Evolutionary conservation across 2,888 invertebrate species (phyloP).

Genomic region (Luperina nickerlii): DNA sequence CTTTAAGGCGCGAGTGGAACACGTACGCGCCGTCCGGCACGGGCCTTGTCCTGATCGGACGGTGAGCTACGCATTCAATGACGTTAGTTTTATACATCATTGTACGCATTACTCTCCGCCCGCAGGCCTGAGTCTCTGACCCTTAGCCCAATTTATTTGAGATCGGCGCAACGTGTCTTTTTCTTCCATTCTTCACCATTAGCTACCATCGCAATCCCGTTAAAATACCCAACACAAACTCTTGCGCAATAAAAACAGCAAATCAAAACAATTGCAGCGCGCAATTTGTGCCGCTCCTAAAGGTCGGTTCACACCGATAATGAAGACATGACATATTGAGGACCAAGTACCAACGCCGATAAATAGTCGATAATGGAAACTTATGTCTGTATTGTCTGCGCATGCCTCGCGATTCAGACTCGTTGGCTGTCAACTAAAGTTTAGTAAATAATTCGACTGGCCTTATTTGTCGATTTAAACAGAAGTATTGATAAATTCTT

Average conservation of each 20-base stretch:
- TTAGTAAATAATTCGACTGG: conserved; percentile 51
- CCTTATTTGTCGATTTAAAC: conserved; percentile 41
- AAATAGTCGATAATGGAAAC: conserved; percentile 81
- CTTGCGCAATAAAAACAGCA: conserved; percentile 37
- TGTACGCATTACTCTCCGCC: too few relatives aligned
- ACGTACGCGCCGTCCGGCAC: too few relatives aligned
- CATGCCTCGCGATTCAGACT: conserved; percentile 32
- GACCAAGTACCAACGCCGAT: conserved; percentile 77
- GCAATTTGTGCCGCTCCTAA: conserved; percentile 62
- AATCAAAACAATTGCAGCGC: conserved; percentile 54
- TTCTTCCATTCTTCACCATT: too few relatives aligned
- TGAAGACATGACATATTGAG: conserved; percentile 87
- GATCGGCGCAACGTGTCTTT: too few relatives aligned
- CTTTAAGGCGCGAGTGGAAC: too few relatives aligned
- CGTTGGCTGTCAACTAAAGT: conserved; percentile 45
- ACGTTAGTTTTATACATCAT: too few relatives aligned
- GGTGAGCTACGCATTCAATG: too few relatives aligned
- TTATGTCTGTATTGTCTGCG: conserved; percentile 75
- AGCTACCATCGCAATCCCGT: not conserved
- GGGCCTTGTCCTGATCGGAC: too few relatives aligned
- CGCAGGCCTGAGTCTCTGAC: too few relatives aligned
- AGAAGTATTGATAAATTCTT: not conserved
- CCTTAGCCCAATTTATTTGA: too few relatives aligned
- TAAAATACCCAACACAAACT: conserved; percentile 21
- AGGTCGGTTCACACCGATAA: conserved; percentile 81